phyloP scores from a whole-genome alignment of 2,888 invertebrate genomes.

The Carpatolechia fugitivella region DNA sequence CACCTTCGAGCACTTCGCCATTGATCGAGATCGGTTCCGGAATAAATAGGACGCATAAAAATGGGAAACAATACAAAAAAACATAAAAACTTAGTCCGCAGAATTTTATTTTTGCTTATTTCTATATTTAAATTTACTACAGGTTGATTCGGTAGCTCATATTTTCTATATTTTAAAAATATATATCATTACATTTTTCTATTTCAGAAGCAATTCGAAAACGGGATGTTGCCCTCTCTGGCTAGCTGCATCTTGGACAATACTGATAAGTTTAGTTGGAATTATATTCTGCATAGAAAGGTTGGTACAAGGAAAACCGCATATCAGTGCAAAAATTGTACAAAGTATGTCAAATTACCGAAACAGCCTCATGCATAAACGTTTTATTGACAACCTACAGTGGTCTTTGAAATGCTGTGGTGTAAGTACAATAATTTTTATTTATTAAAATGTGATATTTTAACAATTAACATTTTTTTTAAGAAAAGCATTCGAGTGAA shows the following conservation, averaged over 20 bases:
- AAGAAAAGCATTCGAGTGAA: no score
- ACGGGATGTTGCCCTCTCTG: conserved; percentile 63
- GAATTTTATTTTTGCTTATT: no score
- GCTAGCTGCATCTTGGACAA: conserved; percentile 56
- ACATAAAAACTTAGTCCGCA: no score
- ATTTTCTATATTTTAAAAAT: no score
- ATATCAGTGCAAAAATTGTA: conserved; percentile 29
- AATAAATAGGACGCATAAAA: no score
- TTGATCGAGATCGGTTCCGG: no score
- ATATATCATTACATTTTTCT: neutral
- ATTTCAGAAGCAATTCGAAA: conserved; percentile 45
- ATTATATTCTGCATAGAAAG: conserved; percentile 43
- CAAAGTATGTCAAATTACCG: conserved; percentile 50
- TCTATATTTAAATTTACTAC: no score
- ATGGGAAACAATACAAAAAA: no score
- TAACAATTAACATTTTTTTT: neutral
- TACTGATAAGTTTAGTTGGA: conserved; percentile 49
- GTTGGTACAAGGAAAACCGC: conserved; percentile 35
- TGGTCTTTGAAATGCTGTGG: conserved; percentile 69
- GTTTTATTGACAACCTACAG: conserved; percentile 62
- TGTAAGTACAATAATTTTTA: conserved; percentile 35
- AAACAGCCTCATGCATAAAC: conserved; percentile 50
- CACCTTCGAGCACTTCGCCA: no score
- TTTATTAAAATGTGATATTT: neutral
- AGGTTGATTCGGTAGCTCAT: no score